Base-by-base conservation (phyloP, 2,888 invertebrate genomes). In the Caenorhabditis sp. region DNA sequence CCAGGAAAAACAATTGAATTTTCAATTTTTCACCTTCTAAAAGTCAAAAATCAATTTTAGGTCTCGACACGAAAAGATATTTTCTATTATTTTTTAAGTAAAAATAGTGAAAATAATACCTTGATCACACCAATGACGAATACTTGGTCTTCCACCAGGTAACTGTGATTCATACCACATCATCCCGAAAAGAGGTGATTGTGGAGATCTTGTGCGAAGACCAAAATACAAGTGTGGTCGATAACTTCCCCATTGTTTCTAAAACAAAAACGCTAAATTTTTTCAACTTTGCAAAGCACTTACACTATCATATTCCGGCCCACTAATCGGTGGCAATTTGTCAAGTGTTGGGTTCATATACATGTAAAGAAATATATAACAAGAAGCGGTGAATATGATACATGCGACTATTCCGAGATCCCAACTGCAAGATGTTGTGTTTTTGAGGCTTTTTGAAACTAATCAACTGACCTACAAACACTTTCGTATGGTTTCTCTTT, bases 121-220 rank as follows among this genome's bases (percentile, higher is more conserved):
- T 88, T 95, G 94, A 68, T 95, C 93, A 88, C 96, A 97, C 93
- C 94, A 94, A 88, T 97, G 95, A 77, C 95, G 66, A 24, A 79
- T 65, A 27, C 59, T 8, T 1, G 82, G 81, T 37, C 64, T 62
- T 17, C 49, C 24, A 12, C 62, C 26, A 4, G 66, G 58, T 14
- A 61, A 57, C n/a, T 84, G 83, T 70, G 91, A 93, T 76, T 93
- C 92, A 88, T 97, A 95, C 97, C 81, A 81, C 75, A 78, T 77
- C 76, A 81, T 89, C 0, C 99, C 99, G 85, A 94, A 93, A 0
- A 95, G 92, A 0, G 95, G 91, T 0, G 97, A 95, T 64, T 92
- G 90, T 0, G 95, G 93, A 88, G 94, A 94, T 63, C 97, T 90
- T 0, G 94, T 94, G 89, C 95, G 94, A 88, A 99, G 89, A 0